These are phyloP conservation scores for Leucophenga montana DNA, from an alignment of 2,888 invertebrate species.

Conservation along the genomic window DNA sequence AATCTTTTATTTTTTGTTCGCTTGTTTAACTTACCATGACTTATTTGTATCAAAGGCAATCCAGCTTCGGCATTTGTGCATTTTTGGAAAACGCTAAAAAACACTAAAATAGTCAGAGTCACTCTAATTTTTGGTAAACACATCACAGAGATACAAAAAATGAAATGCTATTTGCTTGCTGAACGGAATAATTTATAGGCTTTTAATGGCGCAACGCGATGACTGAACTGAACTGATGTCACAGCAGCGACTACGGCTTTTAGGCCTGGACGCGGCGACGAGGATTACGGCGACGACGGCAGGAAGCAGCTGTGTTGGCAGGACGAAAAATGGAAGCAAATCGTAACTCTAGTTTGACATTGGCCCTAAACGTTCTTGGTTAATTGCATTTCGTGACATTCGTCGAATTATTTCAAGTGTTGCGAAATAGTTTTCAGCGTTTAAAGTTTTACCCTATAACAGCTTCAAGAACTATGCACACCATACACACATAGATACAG, in stretches of 20 bases:
- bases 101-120: constrained; percentile 45
- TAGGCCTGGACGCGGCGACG: too few relatives aligned
- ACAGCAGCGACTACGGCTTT: too few relatives aligned
- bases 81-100: constrained; percentile 46
- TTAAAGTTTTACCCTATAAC: too few relatives aligned
- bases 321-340: constrained; percentile 9
- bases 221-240: background rate
- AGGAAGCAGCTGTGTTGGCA: background rate
- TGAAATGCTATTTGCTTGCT: background rate
- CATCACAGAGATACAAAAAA: constrained; percentile 32
- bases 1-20: constrained; percentile 21
- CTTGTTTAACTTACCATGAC: constrained; percentile 69
- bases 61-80: constrained; percentile 53
- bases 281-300: background rate
- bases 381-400: constrained; percentile 3
- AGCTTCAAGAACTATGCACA: background rate
- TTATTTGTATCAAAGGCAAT: constrained; percentile 70
- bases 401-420: background rate
- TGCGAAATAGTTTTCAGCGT: background rate
- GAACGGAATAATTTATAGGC: constrained; percentile 38
- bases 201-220: constrained; percentile 31
- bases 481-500: background rate
- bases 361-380: background rate
- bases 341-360: constrained; percentile 1
- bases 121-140: constrained; percentile 29